A percentile compares a stretch with the other conserved stretches of the same genome.
Conservation (phyloP, 1,140 invertebrate species). For the Drosophila micromelanica region DNA sequence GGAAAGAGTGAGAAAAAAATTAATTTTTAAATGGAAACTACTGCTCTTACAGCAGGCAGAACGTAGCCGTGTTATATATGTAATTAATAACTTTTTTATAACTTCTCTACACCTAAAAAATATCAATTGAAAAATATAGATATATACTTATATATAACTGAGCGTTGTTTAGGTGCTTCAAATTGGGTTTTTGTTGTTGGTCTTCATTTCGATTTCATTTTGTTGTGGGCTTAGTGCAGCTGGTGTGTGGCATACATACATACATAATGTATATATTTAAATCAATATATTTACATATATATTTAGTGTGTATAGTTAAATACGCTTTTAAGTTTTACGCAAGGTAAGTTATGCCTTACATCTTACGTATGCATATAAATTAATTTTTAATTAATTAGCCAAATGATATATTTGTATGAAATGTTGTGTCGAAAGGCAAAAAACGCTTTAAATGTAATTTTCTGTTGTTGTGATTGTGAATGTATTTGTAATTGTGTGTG, state of each 20-base stretch:
- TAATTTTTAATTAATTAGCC: conserved; percentile 13
- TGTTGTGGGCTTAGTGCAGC: conserved; percentile 30
- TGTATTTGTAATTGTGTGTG: conserved; percentile 6
- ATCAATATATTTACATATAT: conserved; percentile 2
- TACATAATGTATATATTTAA: conserved; percentile 8
- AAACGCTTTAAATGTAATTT: conserved; percentile 7
- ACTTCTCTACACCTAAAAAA: conserved; percentile 32
- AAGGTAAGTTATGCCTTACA: conserved; percentile 40
- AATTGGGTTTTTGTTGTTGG: conserved; percentile 7
- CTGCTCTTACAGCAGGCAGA: conserved; percentile 8
- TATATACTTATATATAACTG: conserved; percentile 22
- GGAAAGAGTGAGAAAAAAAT: conserved; percentile 23
- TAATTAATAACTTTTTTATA: conserved; percentile 42
- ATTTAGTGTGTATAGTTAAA: conserved; percentile 18
- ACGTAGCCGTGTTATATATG: conserved; percentile 38
- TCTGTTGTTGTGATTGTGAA: conserved; percentile 5
- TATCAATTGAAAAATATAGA: conserved; percentile 33
- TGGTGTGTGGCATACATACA: conserved; percentile 23
- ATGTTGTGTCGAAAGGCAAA: background rate
- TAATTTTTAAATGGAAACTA: conserved; percentile 22
- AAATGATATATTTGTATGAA: conserved; percentile 9
- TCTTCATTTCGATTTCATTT: conserved; percentile 13
- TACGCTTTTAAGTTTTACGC: conserved; percentile 53
- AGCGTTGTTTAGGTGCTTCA: conserved; percentile 23
- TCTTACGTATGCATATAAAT: conserved; percentile 13